Base-by-base conservation (phyloP, 92 coral and sea anemone genomes). In the Umimayanthus chanpuru region DNA sequence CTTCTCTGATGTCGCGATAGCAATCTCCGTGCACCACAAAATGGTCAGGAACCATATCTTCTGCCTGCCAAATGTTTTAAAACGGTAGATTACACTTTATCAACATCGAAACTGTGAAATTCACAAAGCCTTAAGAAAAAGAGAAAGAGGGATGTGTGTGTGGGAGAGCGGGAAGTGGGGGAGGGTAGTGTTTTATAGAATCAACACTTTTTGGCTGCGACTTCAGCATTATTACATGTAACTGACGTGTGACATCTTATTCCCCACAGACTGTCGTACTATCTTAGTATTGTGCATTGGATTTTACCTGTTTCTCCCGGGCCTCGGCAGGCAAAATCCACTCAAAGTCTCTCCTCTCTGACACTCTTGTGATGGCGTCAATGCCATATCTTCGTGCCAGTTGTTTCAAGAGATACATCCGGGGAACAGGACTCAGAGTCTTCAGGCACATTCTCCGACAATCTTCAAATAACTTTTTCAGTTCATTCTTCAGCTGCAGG, bases 281-380 rank as follows among this genome's bases (percentile, higher is more conserved):
- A 39, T 38, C 9, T 36, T 44, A 73, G 39, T 21, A 38, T 7
- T 12, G n/a, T 32, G 5, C 39, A 50, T 39, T 1, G n/a, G 0
- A 8, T 41, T 8, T 6, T 82, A 82, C 86, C 86, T 82, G 86
- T 44, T 82, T 85, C 26, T 53, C 72, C 79, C 58, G 39, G 21
- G 39, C 21, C 65, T 92, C 94, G 9, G 81, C 85, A 18, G 95
- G 95, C n/a, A 93, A 88, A 81, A 94, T 84, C 98, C 98, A 94
- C 73, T 91, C 86, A 21, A 89, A 68, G 12, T 89, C 94, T 41
- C 70, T 90, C 26, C 74, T 85, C 67, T 77, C 88, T 8, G 92
- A 86, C 82, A 92, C 78, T 75, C 40, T 55, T 32, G 86, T 81
- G 61, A 94, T 88, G 49, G 90, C 90, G n/a, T 92, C 91, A 55